These are phyloP conservation scores for Trypoxylus dichotomus DNA, from an alignment of 1,140 invertebrate species.

Conservation along the genomic window DNA sequence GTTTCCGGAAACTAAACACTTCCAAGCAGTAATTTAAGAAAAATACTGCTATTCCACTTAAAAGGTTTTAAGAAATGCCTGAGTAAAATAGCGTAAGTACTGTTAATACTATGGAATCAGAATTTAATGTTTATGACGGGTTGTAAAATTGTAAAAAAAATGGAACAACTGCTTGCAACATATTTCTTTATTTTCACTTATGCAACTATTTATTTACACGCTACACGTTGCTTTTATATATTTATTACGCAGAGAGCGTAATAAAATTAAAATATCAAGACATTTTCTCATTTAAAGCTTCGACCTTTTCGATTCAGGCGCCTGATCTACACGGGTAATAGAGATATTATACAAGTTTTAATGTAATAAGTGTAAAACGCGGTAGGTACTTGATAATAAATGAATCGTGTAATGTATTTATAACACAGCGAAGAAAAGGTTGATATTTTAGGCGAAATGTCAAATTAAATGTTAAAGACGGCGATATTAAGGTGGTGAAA, in stretches of 20 bases:
- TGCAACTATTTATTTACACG: too few relatives aligned
- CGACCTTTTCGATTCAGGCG: not conserved
- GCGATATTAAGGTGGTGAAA: not conserved
- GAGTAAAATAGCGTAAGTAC: too few relatives aligned
- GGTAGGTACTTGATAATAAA: not conserved
- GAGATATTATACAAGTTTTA: not conserved
- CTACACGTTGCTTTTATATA: too few relatives aligned
- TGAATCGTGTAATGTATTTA: not conserved
- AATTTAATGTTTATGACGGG: too few relatives aligned
- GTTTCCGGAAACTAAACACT: too few relatives aligned
- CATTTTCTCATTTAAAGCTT: not conserved
- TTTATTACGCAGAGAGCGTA: not conserved
- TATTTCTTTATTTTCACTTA: too few relatives aligned
- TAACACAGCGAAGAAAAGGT: not conserved
- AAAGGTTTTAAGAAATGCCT: too few relatives aligned
- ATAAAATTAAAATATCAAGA: not conserved
- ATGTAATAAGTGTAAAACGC: not conserved
- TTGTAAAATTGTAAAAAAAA: too few relatives aligned
- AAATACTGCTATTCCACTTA: too few relatives aligned
- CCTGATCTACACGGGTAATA: not conserved
- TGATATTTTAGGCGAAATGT: not conserved
- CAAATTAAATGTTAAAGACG: not conserved
- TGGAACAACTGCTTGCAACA: too few relatives aligned
- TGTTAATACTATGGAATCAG: too few relatives aligned
- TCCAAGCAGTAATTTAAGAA: too few relatives aligned